A percentile compares a stretch with the other conserved stretches of the same genome.
Evolutionary conservation across 2,888 invertebrate species (phyloP).

Genomic region (Laothoe populi): DNA sequence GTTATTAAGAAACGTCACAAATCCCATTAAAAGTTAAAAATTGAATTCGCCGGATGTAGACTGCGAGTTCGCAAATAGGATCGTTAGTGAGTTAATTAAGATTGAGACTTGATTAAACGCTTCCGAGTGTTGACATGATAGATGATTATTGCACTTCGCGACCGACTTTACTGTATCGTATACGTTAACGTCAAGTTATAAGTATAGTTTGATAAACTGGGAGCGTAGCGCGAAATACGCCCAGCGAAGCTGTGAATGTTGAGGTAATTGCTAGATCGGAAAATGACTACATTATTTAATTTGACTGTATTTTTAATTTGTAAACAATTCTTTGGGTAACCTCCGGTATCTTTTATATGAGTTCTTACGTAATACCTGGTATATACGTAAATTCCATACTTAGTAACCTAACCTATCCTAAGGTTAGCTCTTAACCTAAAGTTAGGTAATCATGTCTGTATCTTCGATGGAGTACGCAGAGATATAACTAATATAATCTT

Average conservation of each 20-base stretch:
- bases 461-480: too few species aligned
- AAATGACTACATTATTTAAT: too few species aligned
- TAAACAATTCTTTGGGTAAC: too few species aligned
- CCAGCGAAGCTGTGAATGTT: neutral
- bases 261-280: neutral
- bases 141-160: slow-evolving; percentile 60
- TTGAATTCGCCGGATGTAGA: slow-evolving; percentile 36
- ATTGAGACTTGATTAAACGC: slow-evolving; percentile 72
- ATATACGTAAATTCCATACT: too few species aligned
- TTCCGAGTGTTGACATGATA: slow-evolving; percentile 63
- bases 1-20: slow-evolving; percentile 33
- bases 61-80: slow-evolving; percentile 58
- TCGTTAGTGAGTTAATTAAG: slow-evolving; percentile 74
- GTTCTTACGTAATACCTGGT: too few species aligned
- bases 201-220: neutral
- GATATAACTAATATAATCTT: too few species aligned
- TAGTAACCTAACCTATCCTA: too few species aligned
- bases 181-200: neutral
- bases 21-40: slow-evolving; percentile 43
- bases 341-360: too few species aligned
- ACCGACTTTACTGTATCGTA: slow-evolving; percentile 30
- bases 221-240: neutral
- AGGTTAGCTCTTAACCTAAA: too few species aligned
- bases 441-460: too few species aligned
- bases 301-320: too few species aligned